Base-by-base conservation (phyloP, 2,888 invertebrate genomes). In the Lycophotia porphyrea region DNA sequence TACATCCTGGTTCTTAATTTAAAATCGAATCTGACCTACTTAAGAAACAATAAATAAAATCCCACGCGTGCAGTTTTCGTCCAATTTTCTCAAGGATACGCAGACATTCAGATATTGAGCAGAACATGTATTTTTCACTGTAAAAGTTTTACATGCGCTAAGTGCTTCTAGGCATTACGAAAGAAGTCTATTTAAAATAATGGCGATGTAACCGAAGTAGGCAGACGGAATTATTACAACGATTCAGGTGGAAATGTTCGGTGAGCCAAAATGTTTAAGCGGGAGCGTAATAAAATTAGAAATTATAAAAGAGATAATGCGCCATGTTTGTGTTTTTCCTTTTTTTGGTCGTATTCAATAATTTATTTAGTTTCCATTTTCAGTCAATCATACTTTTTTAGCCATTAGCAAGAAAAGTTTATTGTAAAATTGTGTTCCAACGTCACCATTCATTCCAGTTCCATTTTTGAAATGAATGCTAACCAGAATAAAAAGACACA, bases 21-120 rank as follows among this genome's bases (percentile, higher is more conserved):
- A 52, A 84, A 84, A 71, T 47, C 49, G 31, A 61, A 80, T 61
- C 49, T 81, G 80, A 80, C 84, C 81, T 69, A 84, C n/a, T 82
- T 58, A 70, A 60, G 36, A 68, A 60, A 61, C 49, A 75, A 75
- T 71, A 79, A 83, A 83, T 70, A 74, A 44, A 63, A 31, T 52
- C 73, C 65, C 60, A 83, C 80, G 47, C 64, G 21, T 68, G 34
- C 55, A 80, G 24, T 74, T 78, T 68, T 42, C 39, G 13, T 36
- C 21, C 34, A 27, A 64, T 68, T 66, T 80, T 68, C 44, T 81
- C 68, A 83, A 83, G 78, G 85, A 15, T 65, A 31, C 11, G n/a
- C 76, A 55, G 73, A 58, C 64, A 49, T 65, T 49, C 52, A 63
- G 83, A 84, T 39, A 73, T 34, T 61, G 2, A 61, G 27, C 82